Percentiles rank a stretch among this genome's conserved stretches.
Evolutionary conservation across 2,888 invertebrate genomes (phyloP).

Genomic region (Napeogenes sylphis): DNA sequence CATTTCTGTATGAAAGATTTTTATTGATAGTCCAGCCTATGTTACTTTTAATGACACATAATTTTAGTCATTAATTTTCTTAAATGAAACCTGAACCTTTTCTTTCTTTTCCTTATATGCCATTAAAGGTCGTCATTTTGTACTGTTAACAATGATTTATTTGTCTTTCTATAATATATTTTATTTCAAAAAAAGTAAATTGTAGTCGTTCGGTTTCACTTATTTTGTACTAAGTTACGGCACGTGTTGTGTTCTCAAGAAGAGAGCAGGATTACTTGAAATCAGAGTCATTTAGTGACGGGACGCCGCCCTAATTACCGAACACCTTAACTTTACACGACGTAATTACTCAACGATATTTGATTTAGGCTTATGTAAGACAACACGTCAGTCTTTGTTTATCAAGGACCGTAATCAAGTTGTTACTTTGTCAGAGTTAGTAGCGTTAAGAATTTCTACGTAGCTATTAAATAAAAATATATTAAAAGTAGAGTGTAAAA

Average conservation of each 20-base stretch:
- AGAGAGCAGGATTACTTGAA: slow-evolving; percentile 32
- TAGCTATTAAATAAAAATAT: background rate
- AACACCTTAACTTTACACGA: slow-evolving; percentile 65
- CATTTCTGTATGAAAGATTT: slow-evolving; percentile 39
- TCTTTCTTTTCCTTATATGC: background rate
- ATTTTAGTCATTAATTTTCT: background rate
- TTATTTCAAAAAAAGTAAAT: no score
- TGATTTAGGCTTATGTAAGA: slow-evolving; percentile 21
- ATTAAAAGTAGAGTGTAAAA: background rate
- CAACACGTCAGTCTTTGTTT: slow-evolving; percentile 18
- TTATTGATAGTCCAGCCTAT: background rate
- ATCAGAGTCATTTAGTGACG: slow-evolving; percentile 64
- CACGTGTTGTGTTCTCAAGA: background rate
- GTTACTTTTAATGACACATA: background rate
- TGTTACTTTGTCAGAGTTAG: slow-evolving; percentile 4
- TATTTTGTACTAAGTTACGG: background rate
- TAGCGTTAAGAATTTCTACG: slow-evolving; percentile 4
- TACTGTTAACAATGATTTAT: no score
- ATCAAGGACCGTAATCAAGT: slow-evolving; percentile 14
- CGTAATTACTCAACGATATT: slow-evolving; percentile 35
- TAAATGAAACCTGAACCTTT: background rate
- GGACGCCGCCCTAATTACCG: slow-evolving; percentile 60
- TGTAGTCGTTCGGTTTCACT: no score
- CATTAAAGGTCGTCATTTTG: background rate
- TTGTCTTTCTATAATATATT: no score